Base-by-base conservation (phyloP, 2,888 invertebrate genomes). In the Cecidostiba fungosa region DNA sequence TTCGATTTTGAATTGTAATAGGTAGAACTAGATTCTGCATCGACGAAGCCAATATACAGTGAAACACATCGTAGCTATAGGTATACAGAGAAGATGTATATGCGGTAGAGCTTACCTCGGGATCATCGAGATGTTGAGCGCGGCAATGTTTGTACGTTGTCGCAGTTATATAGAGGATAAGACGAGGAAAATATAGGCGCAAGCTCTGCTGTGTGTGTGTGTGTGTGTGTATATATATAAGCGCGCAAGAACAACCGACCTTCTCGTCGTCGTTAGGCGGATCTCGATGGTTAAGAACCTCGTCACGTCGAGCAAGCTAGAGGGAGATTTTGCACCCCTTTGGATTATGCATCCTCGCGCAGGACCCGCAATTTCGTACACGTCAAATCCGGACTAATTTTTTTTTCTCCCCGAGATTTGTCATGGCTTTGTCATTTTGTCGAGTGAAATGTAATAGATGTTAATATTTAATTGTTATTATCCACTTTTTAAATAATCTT, bases 281-380 rank as follows among this genome's bases (percentile, higher is more conserved):
- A 81, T 81, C 76, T 62, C 77, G 62, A 81, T 85, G 72, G 72
- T 77, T 85, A 85, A 85, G 85, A 85, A 85, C 62, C 85, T 77
- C 77, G 85, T 85, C 85, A 85, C 85, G 81, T 85, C 77, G 72
- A 66, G 66, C 66, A 29, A 12, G 29, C 14, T 1, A 66, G 66
- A 29, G 59, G n/a, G 59, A 82, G 84, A 80, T 80, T 77, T 81
- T 81, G 81, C 43, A 23, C 32, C 39, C 23, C 12, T 26, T 23
- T 19, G 81, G 59, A 85, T 85, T 85, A 72, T 85, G 29, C 77
- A 79, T 69, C 69, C 54, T 62, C 62, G 82, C n/a, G 23, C 43
- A 36, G n/a, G 73, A 29, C 29, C 50, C 36, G 66, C 39, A 77
- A 84, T 81, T 77, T 73, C 32, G 19, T 19, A 39, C 16, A 16